phyloP scores from a whole-genome alignment of 2,797 vertebrate genomes.

The Moxostoma hubbsi region DNA sequence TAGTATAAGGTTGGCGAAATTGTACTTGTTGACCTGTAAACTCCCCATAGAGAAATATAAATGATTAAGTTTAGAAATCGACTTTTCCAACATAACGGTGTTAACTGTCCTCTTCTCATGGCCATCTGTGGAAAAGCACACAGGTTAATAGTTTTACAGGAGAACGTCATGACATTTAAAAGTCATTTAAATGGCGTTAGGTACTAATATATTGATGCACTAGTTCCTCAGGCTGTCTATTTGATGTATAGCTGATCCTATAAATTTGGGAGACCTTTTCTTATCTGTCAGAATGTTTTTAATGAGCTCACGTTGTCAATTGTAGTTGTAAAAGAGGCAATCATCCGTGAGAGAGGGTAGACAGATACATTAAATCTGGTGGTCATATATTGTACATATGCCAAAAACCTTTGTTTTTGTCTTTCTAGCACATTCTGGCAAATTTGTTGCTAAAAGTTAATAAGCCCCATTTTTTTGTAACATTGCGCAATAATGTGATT shows the following conservation, averaged over 20 bases:
- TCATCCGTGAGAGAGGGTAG: neutral
- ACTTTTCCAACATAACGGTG: neutral
- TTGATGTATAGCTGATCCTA: conserved; percentile 13
- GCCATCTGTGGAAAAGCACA: conserved; percentile 15
- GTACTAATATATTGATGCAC: neutral
- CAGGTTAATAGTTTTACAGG: conserved; percentile 34
- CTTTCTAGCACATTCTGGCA: no score
- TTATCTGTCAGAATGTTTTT: conserved; percentile 21
- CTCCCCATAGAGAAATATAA: no score
- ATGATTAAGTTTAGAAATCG: neutral
- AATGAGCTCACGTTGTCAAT: conserved; percentile 1
- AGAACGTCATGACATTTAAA: conserved; percentile 10
- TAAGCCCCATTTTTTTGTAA: no score
- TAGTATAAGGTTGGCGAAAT: no score
- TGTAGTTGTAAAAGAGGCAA: conserved; percentile 1
- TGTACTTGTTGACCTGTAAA: no score
- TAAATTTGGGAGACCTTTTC: neutral
- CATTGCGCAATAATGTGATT: no score
- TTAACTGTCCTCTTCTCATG: neutral
- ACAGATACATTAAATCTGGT: neutral
- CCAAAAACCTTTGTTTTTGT: neutral
- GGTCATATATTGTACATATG: neutral
- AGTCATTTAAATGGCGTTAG: conserved; percentile 1
- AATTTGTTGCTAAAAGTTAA: no score
- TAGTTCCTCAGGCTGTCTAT: conserved; percentile 13